phyloP scores from a whole-genome alignment of 2,797 vertebrate species.

The Brachyalestes nurse region DNA sequence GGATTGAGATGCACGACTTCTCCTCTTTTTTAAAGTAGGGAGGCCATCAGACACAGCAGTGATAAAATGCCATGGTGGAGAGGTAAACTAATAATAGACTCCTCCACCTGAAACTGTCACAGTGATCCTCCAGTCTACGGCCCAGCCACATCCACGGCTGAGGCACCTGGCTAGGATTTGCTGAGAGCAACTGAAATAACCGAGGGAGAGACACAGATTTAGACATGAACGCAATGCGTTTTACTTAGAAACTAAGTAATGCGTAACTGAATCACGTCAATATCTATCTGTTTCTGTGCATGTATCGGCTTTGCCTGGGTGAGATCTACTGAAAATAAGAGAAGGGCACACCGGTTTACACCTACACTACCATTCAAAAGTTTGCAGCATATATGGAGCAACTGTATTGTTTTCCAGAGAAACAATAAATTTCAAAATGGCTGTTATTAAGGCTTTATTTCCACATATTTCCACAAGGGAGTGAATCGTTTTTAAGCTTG shows the following conservation, averaged over 20 bases:
- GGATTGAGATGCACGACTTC: constrained; percentile 80
- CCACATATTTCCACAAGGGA: too few species aligned
- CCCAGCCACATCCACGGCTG: constrained; percentile 67
- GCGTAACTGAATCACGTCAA: neutral
- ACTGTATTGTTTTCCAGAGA: too few species aligned
- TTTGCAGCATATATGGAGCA: too few species aligned
- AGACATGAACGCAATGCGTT: constrained; percentile 5
- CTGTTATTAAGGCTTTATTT: too few species aligned
- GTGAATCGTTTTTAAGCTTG: too few species aligned
- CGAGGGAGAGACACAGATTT: constrained; percentile 14
- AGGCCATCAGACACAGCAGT: constrained; percentile 80
- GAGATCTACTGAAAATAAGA: neutral
- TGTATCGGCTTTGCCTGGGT: neutral
- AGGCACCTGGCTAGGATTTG: constrained; percentile 45
- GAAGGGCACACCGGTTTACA: neutral
- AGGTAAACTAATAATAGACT: constrained; percentile 87
- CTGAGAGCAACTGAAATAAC: constrained; percentile 42
- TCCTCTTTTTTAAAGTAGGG: constrained; percentile 73
- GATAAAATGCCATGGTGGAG: constrained; percentile 82
- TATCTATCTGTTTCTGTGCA: neutral
- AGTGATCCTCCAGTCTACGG: constrained; percentile 71
- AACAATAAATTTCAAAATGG: too few species aligned
- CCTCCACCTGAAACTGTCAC: constrained; percentile 86
- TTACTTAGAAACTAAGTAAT: constrained; percentile 12
- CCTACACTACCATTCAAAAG: neutral